Evolutionary conservation across 2,888 invertebrate species (phyloP), one percentile per base, ranked within the genome.

Genomic region (Tenthredo distinguenda): DNA sequence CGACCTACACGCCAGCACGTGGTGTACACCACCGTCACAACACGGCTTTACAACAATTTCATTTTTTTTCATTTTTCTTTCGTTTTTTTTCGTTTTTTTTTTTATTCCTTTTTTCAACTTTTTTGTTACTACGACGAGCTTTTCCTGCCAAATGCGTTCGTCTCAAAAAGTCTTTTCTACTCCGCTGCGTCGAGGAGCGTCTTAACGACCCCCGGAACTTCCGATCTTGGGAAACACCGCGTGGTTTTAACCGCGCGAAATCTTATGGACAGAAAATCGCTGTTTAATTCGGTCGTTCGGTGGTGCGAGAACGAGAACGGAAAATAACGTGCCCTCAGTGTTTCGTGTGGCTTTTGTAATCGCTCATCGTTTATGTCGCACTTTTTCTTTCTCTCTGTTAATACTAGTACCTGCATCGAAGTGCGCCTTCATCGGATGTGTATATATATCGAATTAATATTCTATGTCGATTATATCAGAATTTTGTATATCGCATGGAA

Each of bases 1-100:
- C 91, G 91, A 91, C 91, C 90, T 77, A 77, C 77, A 77, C 77
- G 77, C 47, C 34, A 55, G 55, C 77, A 77, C 77, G 77, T 77
- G 77, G 77, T 76, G 21, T 55, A 55, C 34, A 81, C 81, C 62
- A 62, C 62, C 81, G 55, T 77, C 55, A 77, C 77, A 55, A 55
- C n/a, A 40, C 40, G 43, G 74, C 74, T 74, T 74, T 40, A 21
- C 74, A 74, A 55, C 50, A 77, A 50, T 50, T 31, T 47, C 55
- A 21, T 40, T 18, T 62, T 1, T 1, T 26, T 58, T 81, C 58
- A 34, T 6, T 1, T 21, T 50, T 47, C 26, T 43, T 43, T 18
- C 7, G 7, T 21, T 21, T 40, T 40, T 37, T 74, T 43, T 40
- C 43, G 1, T 21, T 47, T 26, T 10, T 43, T 34, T 26, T 26